Evolutionary conservation across 2,888 invertebrate species (phyloP).

Genomic region (Druceiella hillmani): DNA sequence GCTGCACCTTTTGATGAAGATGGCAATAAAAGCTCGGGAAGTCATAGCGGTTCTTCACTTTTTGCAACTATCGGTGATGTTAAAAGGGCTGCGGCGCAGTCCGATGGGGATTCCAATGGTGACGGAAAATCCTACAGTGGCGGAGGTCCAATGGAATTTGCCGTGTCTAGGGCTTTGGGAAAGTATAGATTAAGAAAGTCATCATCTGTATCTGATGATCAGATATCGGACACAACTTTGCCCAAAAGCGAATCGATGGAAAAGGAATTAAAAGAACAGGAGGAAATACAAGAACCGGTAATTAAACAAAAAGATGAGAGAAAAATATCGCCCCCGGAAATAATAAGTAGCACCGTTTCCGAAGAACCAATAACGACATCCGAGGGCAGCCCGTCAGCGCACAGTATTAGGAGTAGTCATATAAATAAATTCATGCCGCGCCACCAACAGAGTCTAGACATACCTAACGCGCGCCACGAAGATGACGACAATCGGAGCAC

Average conservation of each 20-base stretch:
- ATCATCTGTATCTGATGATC: conserved; percentile 65
- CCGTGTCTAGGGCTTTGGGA: conserved; percentile 74
- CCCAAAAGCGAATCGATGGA: conserved; percentile 31
- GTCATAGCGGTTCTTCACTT: conserved; percentile 57
- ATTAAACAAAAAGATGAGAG: conserved; percentile 34
- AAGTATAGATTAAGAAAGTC: conserved; percentile 73
- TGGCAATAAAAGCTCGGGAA: conserved; percentile 54
- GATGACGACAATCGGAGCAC: conserved; percentile 85
- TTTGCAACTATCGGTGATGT: conserved; percentile 73
- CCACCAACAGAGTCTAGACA: conserved; percentile 75
- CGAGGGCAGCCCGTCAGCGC: conserved; percentile 62
- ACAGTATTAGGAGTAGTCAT: conserved; percentile 54
- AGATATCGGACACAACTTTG: conserved; percentile 48
- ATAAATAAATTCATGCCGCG: conserved; percentile 58
- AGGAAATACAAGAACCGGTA: conserved; percentile 29
- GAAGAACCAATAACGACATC: conserved; percentile 49
- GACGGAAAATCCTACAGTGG: conserved; percentile 49
- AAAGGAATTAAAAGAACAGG: conserved; percentile 27
- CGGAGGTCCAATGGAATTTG: conserved; percentile 75
- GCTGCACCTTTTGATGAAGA: conserved; percentile 55
- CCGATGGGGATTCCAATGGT: conserved; percentile 58
- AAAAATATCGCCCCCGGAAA: conserved; percentile 40
- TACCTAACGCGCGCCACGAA: conserved; percentile 64
- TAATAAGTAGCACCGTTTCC: conserved; percentile 34
- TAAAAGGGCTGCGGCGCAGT: conserved; percentile 55